Evolutionary conservation across 1,140 invertebrate genomes (phyloP).

Genomic region (Lethrus apterus): DNA sequence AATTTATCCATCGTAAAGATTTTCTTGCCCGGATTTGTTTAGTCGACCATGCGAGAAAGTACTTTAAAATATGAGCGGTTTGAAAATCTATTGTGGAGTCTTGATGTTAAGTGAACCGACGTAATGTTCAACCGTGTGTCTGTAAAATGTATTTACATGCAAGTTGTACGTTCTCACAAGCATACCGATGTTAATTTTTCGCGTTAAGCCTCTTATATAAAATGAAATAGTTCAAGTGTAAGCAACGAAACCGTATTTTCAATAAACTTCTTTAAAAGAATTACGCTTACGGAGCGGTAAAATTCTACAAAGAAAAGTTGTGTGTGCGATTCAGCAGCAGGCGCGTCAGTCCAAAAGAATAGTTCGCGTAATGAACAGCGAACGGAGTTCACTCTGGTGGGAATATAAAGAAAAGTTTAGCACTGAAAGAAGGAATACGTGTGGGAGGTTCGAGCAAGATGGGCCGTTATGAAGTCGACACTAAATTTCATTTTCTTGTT

Average conservation of each 20-base stretch:
- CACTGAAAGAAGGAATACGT: constrained; percentile 27
- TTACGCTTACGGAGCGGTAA: constrained; percentile 21
- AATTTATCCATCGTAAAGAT: neutral
- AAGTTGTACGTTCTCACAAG: constrained; percentile 14
- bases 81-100: constrained; percentile 26
- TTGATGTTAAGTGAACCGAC: constrained; percentile 24
- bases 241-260: constrained; percentile 29
- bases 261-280: constrained; percentile 35
- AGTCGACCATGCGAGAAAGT: constrained; percentile 21
- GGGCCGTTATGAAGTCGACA: constrained; percentile 26
- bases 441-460: constrained; percentile 22
- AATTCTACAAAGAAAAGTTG: constrained; percentile 24
- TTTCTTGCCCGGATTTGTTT: constrained; percentile 13
- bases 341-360: constrained; percentile 29
- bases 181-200: constrained; percentile 14
- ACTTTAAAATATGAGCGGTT: constrained; percentile 19
- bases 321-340: constrained; percentile 22
- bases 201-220: neutral
- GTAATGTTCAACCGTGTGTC: constrained; percentile 23
- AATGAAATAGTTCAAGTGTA: constrained; percentile 14
- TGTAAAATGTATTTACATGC: constrained; percentile 15
- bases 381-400: constrained; percentile 28
- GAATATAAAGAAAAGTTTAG: constrained; percentile 37
- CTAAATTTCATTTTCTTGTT: constrained; percentile 38
- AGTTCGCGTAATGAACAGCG: constrained; percentile 32